phyloP scores from a whole-genome alignment of 2,797 vertebrate species.

The Anisognathus igniventris region DNA sequence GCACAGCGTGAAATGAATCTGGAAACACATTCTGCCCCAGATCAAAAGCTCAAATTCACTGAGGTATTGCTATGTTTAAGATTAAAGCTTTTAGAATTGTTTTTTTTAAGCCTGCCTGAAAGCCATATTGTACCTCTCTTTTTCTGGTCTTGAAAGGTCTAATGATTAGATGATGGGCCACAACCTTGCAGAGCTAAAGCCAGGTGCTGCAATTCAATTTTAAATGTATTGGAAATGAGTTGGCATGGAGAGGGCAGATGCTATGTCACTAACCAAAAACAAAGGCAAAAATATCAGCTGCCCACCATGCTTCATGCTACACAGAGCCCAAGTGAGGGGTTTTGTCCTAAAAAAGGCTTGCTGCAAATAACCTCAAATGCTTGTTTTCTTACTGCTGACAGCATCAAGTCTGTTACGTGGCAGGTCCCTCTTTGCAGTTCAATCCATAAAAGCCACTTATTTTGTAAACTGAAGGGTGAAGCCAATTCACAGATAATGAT shows the following conservation, averaged over 20 bases:
- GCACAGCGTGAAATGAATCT: slow-evolving; percentile 54
- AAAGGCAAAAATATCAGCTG: slow-evolving; percentile 27
- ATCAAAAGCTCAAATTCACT: slow-evolving; percentile 53
- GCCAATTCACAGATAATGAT: not conserved
- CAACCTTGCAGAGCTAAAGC: not conserved
- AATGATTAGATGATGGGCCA: slow-evolving; percentile 2
- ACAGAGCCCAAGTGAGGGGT: accelerated
- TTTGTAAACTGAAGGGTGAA: not conserved
- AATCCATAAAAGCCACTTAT: not conserved
- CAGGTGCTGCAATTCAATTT: slow-evolving; percentile 25
- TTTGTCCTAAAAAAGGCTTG: not conserved
- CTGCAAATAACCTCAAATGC: not conserved
- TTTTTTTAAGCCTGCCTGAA: not conserved
- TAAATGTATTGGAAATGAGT: slow-evolving; percentile 8
- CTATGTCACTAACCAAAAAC: slow-evolving; percentile 36
- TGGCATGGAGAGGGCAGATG: slow-evolving; percentile 36
- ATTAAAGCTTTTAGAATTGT: slow-evolving; percentile 24
- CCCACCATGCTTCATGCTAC: not conserved
- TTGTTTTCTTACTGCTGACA: not conserved
- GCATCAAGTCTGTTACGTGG: not conserved
- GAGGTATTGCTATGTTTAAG: slow-evolving; percentile 30
- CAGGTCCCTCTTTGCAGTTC: not conserved
- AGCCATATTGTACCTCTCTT: slow-evolving; percentile 15
- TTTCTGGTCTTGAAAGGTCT: slow-evolving; percentile 29
- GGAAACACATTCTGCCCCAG: slow-evolving; percentile 36